Evolutionary conservation across 2,888 invertebrate genomes (phyloP).

Genomic region (Geotrupes spiniger): DNA sequence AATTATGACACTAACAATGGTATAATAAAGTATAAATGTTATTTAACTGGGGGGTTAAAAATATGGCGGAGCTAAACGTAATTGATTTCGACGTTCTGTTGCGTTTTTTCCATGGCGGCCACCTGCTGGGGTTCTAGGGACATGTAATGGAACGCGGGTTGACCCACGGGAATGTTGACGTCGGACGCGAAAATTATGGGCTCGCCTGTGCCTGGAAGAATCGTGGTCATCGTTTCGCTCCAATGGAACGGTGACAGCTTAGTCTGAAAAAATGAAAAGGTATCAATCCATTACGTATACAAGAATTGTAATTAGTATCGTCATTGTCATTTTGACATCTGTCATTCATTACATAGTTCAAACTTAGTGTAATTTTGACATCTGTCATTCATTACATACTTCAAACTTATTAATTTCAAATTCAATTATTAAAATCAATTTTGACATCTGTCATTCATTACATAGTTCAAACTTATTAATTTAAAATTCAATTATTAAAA

Average conservation of each 20-base stretch:
- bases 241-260: conserved; percentile 32
- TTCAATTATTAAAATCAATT: no score
- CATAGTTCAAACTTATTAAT: no score
- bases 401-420: no score
- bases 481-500: no score
- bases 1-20: background rate
- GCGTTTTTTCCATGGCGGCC: conserved; percentile 19
- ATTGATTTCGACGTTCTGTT: conserved; percentile 10
- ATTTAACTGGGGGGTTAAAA: background rate
- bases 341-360: no score
- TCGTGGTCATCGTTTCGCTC: conserved; percentile 32
- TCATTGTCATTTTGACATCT: no score
- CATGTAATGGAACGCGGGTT: conserved; percentile 34
- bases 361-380: no score
- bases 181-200: conserved; percentile 21
- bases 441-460: no score
- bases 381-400: no score
- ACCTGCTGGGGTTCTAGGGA: conserved; percentile 38
- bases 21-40: background rate
- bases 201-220: conserved; percentile 18
- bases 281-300: no score
- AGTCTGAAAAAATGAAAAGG: conserved; percentile 23
- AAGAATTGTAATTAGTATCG: no score
- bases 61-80: background rate
- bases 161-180: conserved; percentile 26